Evolutionary conservation across 2,113 vertebrate species (phyloP), one percentile per base, ranked within the genome.

Genomic region (Tragelaphus scriptus): DNA sequence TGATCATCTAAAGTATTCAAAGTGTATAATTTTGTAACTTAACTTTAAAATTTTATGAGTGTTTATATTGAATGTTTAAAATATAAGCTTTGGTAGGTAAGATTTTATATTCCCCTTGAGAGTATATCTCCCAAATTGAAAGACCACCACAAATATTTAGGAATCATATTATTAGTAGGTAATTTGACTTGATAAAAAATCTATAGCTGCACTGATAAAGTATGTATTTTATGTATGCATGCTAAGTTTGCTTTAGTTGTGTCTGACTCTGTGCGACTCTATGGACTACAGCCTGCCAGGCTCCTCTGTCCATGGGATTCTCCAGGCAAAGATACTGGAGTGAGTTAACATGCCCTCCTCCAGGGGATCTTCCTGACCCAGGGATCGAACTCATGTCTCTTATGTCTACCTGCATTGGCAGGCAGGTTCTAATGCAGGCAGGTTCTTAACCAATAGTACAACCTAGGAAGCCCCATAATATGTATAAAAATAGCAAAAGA

Each of bases 51-150:
- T 87, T 94, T 55, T 19, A 81, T 59, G 53, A 94, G 58, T 71
- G 79, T 87, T 32, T 71, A 49, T 85, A 88, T 26, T 91, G 91
- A 90, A 32, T 71, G 36, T 23, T 86, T 96, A 95, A 96, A 93
- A 89, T 86, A 86, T 82, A 90, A 63, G 32, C 30, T 47, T 53
- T 95, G 71, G 28, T 53, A 91, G 36, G n/a, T 65, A 82, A 82
- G 88, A 58, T 63, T 96, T 90, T 88, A 85, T 58, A 95, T 53
- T 91, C 14, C 55, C 53, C 40, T 91, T 93, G 79, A 97, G 94
- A 88, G 51, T 88, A 86, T 55, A 44, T 85, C 59, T 79, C 71
- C 49, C 80, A 63, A 91, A 94, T 21, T 86, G 68, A 95, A 96
- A 89, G 51, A 88, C 28, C 63, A 56, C 30, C 23, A 30, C n/a